Evolutionary conservation across 1,140 invertebrate genomes (phyloP).

Genomic region (Hesperophylax magnus): DNA sequence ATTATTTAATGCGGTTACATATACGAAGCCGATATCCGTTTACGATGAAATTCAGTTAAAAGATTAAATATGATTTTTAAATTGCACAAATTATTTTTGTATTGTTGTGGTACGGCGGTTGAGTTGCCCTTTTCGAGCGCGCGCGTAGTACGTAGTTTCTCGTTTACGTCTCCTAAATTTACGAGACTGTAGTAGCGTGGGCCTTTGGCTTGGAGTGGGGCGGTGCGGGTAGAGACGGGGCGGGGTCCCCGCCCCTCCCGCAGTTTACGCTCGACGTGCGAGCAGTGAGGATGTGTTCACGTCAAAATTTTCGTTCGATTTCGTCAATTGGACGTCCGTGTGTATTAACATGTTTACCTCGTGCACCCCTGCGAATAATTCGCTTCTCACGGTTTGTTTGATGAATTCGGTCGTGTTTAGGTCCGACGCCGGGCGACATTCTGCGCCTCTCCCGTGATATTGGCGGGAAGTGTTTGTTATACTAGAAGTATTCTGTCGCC

Average conservation of each 20-base stretch:
- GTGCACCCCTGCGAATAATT: constrained; percentile 59
- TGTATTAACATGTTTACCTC: constrained; percentile 42
- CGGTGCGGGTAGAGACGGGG: constrained; percentile 23
- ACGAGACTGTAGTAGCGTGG: constrained; percentile 50
- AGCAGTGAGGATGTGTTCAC: constrained; percentile 52
- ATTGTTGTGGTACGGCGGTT: no score
- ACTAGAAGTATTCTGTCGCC: constrained; percentile 26
- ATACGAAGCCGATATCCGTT: no score
- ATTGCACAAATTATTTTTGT: no score
- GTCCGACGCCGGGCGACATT: constrained; percentile 10
- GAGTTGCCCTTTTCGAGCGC: neutral
- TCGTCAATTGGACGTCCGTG: constrained; percentile 2
- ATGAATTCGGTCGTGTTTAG: constrained; percentile 45
- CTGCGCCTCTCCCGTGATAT: constrained; percentile 37
- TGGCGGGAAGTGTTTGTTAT: constrained; percentile 30
- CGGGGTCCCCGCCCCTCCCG: constrained; percentile 56
- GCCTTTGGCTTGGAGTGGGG: neutral
- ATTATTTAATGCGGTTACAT: no score
- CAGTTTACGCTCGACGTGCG: constrained; percentile 36
- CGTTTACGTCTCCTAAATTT: constrained; percentile 50
- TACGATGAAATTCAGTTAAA: no score
- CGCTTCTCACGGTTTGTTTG: constrained; percentile 60
- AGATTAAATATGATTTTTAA: no score
- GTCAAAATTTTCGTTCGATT: neutral
- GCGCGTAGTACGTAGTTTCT: constrained; percentile 54